Evolutionary conservation across 2,888 invertebrate genomes (phyloP).

Genomic region (Cheilosia urbana): DNA sequence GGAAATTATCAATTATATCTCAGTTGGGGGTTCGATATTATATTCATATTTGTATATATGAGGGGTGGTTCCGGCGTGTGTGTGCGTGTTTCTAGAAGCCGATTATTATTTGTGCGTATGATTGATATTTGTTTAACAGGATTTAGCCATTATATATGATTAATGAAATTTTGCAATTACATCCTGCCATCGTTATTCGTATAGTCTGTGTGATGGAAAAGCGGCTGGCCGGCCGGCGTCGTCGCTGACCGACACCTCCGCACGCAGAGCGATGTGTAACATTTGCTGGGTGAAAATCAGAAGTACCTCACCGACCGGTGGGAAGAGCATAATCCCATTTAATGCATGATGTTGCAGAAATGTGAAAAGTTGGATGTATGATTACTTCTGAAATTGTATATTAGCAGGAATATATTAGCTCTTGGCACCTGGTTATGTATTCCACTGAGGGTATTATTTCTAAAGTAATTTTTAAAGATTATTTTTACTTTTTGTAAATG

Average conservation of each 20-base stretch:
- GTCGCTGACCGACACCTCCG: conserved; percentile 8
- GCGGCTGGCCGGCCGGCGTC: neutral
- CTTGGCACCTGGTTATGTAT: too few relatives aligned
- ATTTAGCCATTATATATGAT: conserved; percentile 73
- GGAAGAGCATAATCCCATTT: conserved; percentile 60
- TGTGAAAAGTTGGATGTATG: neutral
- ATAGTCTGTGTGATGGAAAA: neutral
- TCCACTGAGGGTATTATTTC: too few relatives aligned
- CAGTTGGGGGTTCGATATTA: conserved; percentile 27
- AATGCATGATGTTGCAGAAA: conserved; percentile 32
- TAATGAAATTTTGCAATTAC: conserved; percentile 71
- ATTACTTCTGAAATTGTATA: neutral
- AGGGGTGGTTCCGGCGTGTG: neutral
- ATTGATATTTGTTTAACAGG: conserved; percentile 75
- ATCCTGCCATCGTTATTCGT: conserved; percentile 23
- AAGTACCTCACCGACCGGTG: neutral
- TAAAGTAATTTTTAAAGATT: too few relatives aligned
- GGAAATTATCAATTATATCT: conserved; percentile 70
- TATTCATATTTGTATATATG: neutral
- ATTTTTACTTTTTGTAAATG: too few relatives aligned
- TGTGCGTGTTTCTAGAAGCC: conserved; percentile 14
- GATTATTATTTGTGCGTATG: conserved; percentile 66
- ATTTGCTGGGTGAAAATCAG: conserved; percentile 52
- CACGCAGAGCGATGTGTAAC: conserved; percentile 21
- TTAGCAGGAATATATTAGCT: too few relatives aligned